phyloP scores from a whole-genome alignment of 2,888 invertebrate species.

The Aelia acuminata region DNA sequence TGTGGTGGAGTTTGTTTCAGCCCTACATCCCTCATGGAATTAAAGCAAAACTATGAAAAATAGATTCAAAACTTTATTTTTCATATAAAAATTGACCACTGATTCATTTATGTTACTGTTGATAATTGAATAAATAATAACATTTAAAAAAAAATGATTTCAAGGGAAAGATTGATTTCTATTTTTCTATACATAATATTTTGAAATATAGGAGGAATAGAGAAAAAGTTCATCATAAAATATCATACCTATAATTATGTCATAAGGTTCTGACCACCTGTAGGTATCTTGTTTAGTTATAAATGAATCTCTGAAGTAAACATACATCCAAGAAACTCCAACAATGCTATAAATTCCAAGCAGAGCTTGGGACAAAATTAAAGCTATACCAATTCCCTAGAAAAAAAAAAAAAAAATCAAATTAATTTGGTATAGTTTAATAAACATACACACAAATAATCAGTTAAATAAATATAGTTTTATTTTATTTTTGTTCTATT shows the following conservation, averaged over 20 bases:
- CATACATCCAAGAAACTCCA: slow-evolving; percentile 92
- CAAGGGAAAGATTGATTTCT: background rate
- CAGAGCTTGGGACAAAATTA: slow-evolving; percentile 83
- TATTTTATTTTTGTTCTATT: no score
- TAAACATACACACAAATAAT: background rate
- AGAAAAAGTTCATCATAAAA: no score
- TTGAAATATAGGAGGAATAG: no score
- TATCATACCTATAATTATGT: slow-evolving; percentile 66
- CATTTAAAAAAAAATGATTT: no score
- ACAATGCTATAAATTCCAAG: slow-evolving; percentile 90
- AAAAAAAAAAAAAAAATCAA: slow-evolving; percentile 60
- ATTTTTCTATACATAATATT: background rate
- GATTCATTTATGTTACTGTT: no score
- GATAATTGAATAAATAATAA: no score
- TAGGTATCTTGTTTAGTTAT: slow-evolving; percentile 84
- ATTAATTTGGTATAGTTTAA: background rate
- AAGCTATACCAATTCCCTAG: slow-evolving; percentile 86
- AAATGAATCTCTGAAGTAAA: slow-evolving; percentile 89
- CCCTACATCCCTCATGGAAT: no score
- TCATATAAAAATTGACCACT: no score
- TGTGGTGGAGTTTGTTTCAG: no score
- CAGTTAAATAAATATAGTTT: background rate
- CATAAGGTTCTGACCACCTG: slow-evolving; percentile 84
- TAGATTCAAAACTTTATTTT: no score
- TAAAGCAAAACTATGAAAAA: no score